These are phyloP conservation scores for Sceloporus tristichus DNA, from an alignment of 2,113 vertebrate genomes.

Conservation along the genomic window DNA sequence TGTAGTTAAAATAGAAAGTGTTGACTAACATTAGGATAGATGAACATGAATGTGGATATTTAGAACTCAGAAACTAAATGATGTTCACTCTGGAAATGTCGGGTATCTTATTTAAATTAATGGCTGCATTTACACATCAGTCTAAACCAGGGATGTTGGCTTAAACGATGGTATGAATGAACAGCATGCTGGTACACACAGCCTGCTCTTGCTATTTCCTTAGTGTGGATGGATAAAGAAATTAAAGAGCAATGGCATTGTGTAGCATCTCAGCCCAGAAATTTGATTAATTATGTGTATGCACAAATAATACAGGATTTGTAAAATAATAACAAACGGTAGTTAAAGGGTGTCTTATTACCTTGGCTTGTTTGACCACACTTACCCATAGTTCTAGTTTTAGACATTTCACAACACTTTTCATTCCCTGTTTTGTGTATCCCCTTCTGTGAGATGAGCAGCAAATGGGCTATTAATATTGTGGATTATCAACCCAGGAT, in stretches of 20 bases:
- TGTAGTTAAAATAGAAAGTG: conserved; percentile 73
- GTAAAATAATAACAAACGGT: not conserved
- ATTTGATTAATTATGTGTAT: not conserved
- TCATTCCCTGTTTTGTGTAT: not conserved
- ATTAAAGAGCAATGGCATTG: not conserved
- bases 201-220: not conserved
- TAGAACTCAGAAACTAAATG: conserved; percentile 53
- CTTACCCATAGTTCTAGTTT: not conserved
- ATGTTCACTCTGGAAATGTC: not conserved
- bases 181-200: not conserved
- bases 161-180: not conserved
- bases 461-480: not conserved
- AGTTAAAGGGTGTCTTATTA: not conserved
- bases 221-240: not conserved
- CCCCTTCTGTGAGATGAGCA: not conserved
- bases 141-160: not conserved
- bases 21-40: conserved; percentile 65
- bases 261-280: not conserved
- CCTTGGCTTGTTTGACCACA: not conserved
- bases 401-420: not conserved
- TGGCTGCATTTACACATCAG: not conserved
- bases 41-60: conserved; percentile 55
- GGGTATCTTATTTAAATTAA: not conserved
- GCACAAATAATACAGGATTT: not conserved
- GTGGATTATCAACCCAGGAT: not conserved